Conservation (phyloP, 2,113 vertebrate species). For the Stercorarius parasiticus region DNA sequence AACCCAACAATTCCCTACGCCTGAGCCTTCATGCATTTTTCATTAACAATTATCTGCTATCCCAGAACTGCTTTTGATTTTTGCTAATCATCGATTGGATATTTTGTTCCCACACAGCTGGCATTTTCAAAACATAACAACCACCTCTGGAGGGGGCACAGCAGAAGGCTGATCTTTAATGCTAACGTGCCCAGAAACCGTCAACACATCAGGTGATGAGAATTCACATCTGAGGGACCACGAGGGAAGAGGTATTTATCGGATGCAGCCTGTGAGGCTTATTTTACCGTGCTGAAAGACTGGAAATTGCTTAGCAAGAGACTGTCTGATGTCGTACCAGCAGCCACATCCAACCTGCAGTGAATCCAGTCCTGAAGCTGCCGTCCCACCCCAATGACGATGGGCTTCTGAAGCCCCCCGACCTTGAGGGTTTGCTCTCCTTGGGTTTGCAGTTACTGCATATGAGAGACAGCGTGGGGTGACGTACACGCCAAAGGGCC, state of each 20-base stretch:
- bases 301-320: background rate
- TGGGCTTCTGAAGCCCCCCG: background rate
- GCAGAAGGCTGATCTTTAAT: conserved; percentile 51
- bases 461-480: background rate
- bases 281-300: background rate
- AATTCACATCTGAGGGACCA: background rate
- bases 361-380: background rate
- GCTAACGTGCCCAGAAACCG: conserved; percentile 32
- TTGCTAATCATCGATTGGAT: conserved; percentile 61
- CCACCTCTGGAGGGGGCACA: conserved; percentile 55
- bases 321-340: background rate
- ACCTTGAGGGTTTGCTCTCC: background rate
- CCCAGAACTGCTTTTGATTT: conserved; percentile 64
- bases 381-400: background rate
- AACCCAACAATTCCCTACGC: conserved; percentile 34
- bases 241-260: background rate
- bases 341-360: background rate
- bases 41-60: conserved; percentile 47
- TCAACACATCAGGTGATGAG: conserved; percentile 41
- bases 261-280: background rate
- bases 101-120: conserved; percentile 69
- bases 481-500: background rate
- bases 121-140: conserved; percentile 59
- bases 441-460: background rate
- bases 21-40: conserved; percentile 62